Percentiles rank a stretch among this genome's conserved stretches.
Conservation (phyloP, 2,113 vertebrate species). For the Athene noctua region DNA sequence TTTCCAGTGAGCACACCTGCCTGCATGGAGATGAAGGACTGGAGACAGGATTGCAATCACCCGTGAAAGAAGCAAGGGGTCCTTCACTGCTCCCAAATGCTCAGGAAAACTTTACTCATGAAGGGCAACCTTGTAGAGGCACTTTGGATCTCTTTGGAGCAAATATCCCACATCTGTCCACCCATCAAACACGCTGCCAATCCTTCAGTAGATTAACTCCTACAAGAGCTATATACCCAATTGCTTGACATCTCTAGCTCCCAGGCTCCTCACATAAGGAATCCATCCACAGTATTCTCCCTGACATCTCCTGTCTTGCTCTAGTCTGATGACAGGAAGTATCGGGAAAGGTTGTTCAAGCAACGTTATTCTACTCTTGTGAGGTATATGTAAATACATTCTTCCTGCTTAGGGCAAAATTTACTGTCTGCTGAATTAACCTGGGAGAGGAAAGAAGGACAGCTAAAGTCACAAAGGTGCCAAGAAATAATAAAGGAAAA, state of each 20-base stretch:
- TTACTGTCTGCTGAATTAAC: background rate
- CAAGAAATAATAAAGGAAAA: background rate
- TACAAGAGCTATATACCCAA: rapidly evolving
- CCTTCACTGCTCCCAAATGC: background rate
- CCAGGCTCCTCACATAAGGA: background rate
- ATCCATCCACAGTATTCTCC: background rate
- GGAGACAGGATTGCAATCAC: background rate
- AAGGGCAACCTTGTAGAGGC: background rate
- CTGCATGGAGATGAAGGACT: background rate
- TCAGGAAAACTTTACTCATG: background rate
- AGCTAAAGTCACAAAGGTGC: background rate
- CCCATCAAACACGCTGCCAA: rapidly evolving
- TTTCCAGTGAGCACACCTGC: background rate
- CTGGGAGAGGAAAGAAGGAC: background rate
- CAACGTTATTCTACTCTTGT: background rate
- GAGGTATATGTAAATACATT: background rate
- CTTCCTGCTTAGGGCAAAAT: background rate
- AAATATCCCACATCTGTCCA: background rate
- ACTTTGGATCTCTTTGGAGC: background rate
- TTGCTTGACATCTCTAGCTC: background rate
- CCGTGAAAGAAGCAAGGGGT: background rate
- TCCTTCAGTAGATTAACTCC: background rate
- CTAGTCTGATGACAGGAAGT: background rate
- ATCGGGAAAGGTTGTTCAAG: background rate
- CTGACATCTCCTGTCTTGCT: background rate